These are phyloP conservation scores for Volucella bombylans DNA, from an alignment of 2,888 invertebrate species.

Conservation along the genomic window DNA sequence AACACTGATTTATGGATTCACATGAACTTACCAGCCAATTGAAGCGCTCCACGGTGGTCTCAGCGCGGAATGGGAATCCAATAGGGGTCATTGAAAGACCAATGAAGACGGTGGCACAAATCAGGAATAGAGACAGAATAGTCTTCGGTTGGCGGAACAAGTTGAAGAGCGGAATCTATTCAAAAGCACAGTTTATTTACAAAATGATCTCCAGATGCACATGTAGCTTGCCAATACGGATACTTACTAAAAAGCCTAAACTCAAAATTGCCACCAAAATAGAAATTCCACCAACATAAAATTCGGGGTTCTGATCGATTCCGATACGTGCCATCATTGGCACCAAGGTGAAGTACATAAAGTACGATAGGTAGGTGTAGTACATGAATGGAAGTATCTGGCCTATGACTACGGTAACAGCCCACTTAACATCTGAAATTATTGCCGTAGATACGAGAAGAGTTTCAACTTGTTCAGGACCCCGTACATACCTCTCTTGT, in stretches of 20 bases:
- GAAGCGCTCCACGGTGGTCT: constrained; percentile 82
- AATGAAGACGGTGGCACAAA: constrained; percentile 77
- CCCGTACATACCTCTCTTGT: constrained; percentile 78
- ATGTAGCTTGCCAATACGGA: neutral
- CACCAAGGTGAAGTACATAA: constrained; percentile 84
- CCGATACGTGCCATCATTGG: constrained; percentile 85
- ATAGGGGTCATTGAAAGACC: constrained; percentile 83
- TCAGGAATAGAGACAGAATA: constrained; percentile 78
- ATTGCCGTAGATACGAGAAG: neutral
- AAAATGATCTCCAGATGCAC: no score
- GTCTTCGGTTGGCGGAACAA: constrained; percentile 81
- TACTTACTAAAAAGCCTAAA: constrained; percentile 77
- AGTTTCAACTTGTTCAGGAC: no score
- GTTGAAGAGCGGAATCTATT: constrained; percentile 79
- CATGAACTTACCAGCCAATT: constrained; percentile 81
- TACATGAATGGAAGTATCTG: constrained; percentile 82
- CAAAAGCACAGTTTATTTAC: neutral
- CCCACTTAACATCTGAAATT: constrained; percentile 80
- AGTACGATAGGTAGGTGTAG: constrained; percentile 83
- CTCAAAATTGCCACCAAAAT: constrained; percentile 76
- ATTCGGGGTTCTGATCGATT: constrained; percentile 83
- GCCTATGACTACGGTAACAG: constrained; percentile 80
- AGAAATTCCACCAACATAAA: constrained; percentile 82
- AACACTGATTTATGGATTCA: neutral
- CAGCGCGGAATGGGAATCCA: constrained; percentile 85